phyloP scores from a whole-genome alignment of 2,113 vertebrate species.

The Trochalopteron elliotii region DNA sequence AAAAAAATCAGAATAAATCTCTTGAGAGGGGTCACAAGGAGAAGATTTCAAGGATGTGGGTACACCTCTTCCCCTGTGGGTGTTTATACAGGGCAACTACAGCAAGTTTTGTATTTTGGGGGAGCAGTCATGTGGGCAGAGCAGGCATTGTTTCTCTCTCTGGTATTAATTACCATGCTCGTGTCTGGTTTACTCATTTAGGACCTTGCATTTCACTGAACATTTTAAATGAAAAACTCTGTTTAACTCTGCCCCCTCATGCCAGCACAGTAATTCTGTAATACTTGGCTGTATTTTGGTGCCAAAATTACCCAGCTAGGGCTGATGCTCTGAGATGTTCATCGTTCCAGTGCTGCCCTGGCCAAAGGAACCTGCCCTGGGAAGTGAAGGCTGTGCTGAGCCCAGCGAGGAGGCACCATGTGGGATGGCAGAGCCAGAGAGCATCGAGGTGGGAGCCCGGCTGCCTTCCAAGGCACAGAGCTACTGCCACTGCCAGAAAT shows the following conservation, averaged over 20 bases:
- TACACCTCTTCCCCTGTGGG: not conserved
- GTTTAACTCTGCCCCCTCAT: not conserved
- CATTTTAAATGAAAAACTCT: not conserved
- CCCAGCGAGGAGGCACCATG: fast-evolving
- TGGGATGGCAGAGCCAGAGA: not conserved
- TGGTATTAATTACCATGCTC: not conserved
- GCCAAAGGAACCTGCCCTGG: not conserved
- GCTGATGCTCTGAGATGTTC: not conserved
- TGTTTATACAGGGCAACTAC: fast-evolving
- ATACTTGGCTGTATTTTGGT: not conserved
- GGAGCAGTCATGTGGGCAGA: fast-evolving
- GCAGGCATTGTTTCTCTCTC: not conserved
- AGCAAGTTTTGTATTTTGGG: not conserved
- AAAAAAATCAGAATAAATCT: not conserved
- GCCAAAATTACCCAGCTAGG: not conserved
- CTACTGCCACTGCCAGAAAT: not conserved
- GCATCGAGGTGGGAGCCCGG: not conserved
- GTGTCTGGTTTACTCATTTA: not conserved
- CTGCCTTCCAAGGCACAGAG: not conserved
- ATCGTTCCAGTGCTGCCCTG: not conserved
- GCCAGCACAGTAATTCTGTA: not conserved
- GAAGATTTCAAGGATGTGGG: not conserved
- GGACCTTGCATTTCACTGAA: not conserved
- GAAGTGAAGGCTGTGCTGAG: not conserved
- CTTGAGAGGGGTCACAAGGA: fast-evolving